phyloP scores from a whole-genome alignment of 2,888 invertebrate species.

The Palloptera scutellata region DNA sequence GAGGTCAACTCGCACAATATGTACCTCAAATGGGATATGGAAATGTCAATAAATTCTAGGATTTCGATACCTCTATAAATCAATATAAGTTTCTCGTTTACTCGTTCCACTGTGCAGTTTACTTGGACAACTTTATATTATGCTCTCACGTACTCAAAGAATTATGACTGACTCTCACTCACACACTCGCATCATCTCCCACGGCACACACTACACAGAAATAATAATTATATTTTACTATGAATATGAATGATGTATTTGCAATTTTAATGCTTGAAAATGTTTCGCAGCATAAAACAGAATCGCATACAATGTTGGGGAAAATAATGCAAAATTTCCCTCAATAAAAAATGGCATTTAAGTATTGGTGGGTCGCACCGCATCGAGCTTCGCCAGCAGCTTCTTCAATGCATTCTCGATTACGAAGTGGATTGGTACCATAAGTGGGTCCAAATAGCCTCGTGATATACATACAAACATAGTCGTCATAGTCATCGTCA shows the following conservation, averaged over 20 bases:
- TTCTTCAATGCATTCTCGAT: too few relatives aligned
- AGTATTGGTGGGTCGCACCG: not conserved
- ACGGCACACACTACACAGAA: too few relatives aligned
- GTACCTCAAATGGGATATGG: too few relatives aligned
- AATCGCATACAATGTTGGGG: constrained; percentile 28
- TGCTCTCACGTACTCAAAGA: too few relatives aligned
- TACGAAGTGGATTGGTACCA: not conserved
- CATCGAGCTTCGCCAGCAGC: not conserved
- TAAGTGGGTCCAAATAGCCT: constrained; percentile 19
- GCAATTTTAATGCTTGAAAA: constrained; percentile 48
- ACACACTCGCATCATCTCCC: too few relatives aligned
- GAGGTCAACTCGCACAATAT: too few relatives aligned
- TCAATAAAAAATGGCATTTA: not conserved
- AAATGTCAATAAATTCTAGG: too few relatives aligned
- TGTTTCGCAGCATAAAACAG: constrained; percentile 37
- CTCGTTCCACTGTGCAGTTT: too few relatives aligned
- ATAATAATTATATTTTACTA: constrained; percentile 32
- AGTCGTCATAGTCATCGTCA: constrained; percentile 33
- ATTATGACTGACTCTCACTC: too few relatives aligned
- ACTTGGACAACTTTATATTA: too few relatives aligned
- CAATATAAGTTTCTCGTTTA: too few relatives aligned
- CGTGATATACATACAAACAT: not conserved
- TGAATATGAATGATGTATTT: constrained; percentile 55
- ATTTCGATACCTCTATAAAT: too few relatives aligned
- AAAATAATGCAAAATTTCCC: constrained; percentile 15